Conservation (phyloP, 2,797 vertebrate genomes). For the Limosa lapponica region DNA sequence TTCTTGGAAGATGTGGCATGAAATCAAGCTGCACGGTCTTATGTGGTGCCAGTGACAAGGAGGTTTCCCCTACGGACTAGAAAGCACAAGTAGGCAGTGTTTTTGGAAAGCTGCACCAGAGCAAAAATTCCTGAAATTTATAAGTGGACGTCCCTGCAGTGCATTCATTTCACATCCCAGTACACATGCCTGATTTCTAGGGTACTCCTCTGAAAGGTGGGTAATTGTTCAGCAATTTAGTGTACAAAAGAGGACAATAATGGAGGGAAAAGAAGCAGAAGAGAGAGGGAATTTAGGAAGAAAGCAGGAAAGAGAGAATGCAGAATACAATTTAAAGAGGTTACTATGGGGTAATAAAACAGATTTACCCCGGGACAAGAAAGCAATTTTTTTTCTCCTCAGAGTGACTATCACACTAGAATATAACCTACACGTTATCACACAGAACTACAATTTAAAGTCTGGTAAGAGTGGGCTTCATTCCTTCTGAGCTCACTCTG, state of each 20-base stretch:
- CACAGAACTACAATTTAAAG: neutral
- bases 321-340: neutral
- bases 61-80: neutral
- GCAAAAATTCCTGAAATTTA: constrained; percentile 1
- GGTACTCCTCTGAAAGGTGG: neutral
- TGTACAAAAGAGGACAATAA: neutral
- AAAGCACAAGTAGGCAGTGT: neutral
- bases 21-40: neutral
- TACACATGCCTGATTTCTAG: neutral
- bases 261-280: neutral
- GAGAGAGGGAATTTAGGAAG: neutral
- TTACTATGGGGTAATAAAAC: neutral
- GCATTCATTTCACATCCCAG: neutral
- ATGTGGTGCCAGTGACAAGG: neutral
- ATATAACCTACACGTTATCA: neutral
- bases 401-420: neutral
- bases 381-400: neutral
- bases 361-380: neutral
- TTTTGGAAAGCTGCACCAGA: neutral
- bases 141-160: neutral
- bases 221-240: neutral
- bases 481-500: constrained; percentile 30
- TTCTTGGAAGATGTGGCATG: neutral
- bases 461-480: neutral
- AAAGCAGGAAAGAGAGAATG: neutral